Percentiles rank a stretch among this genome's conserved stretches.
Evolutionary conservation across 2,113 vertebrate species (phyloP).

Genomic region (Rhizomys pruinosus): DNA sequence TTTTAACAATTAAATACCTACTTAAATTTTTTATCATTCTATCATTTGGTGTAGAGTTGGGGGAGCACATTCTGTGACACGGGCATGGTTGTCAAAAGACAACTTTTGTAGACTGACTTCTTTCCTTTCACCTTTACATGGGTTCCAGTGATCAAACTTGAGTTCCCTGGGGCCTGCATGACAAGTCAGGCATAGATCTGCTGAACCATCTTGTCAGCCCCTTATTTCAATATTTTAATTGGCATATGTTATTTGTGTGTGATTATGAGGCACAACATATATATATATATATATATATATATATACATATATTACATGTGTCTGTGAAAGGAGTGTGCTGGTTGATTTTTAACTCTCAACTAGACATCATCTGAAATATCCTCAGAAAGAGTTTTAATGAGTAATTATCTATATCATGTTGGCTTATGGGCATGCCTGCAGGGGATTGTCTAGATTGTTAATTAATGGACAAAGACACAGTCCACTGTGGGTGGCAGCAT

Average conservation of each 20-base stretch:
- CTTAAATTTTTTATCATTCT: background rate
- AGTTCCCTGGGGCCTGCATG: background rate
- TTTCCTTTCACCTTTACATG: background rate
- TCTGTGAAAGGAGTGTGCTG: too few relatives aligned
- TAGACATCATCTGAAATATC: background rate
- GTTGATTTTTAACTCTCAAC: background rate
- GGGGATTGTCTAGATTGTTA: background rate
- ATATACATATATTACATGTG: too few relatives aligned
- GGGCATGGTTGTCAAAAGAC: background rate
- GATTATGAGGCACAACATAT: background rate
- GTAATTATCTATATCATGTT: background rate
- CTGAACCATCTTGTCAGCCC: background rate
- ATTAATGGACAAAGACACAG: background rate
- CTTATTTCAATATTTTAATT: background rate
- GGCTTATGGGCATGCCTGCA: background rate
- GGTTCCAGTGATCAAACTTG: too few relatives aligned
- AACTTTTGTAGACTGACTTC: background rate
- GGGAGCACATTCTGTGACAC: background rate
- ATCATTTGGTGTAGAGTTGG: background rate
- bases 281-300: background rate
- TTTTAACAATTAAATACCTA: background rate
- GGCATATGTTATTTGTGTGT: background rate
- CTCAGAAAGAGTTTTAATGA: background rate
- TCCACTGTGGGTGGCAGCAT: background rate
- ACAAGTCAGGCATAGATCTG: background rate